Evolutionary conservation across 2,113 vertebrate genomes (phyloP).

Genomic region (Ctenomys sociabilis): DNA sequence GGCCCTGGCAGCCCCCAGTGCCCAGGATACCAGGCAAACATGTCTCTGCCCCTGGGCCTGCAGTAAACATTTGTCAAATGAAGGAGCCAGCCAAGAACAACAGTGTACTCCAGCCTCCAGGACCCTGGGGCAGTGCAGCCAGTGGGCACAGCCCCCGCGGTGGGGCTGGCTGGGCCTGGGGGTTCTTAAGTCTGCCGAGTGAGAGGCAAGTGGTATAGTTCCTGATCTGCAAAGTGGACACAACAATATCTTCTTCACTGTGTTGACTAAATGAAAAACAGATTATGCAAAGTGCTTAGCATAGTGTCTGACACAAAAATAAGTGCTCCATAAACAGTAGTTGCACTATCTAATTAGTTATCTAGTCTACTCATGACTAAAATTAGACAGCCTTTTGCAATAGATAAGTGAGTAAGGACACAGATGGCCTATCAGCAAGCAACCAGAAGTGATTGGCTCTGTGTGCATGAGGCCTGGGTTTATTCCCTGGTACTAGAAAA

Average conservation of each 20-base stretch:
- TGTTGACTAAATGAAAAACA: neutral
- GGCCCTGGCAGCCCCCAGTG: neutral
- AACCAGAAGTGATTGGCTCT: neutral
- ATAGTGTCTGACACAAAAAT: neutral
- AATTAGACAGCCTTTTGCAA: slow-evolving; percentile 33
- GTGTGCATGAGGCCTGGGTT: neutral
- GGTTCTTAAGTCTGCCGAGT: neutral
- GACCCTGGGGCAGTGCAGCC: neutral
- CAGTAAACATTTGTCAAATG: neutral
- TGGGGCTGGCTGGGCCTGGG: neutral
- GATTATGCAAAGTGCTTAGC: neutral
- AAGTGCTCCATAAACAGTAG: neutral
- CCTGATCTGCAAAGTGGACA: neutral
- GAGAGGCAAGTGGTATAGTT: neutral
- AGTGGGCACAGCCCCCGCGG: neutral
- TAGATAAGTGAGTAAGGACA: neutral
- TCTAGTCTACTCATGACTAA: neutral
- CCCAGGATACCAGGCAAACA: neutral
- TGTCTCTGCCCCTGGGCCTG: neutral
- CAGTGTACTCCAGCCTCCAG: neutral
- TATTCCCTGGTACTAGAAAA: neutral
- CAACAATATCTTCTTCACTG: neutral
- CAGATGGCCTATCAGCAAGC: neutral
- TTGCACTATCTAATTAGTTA: neutral
- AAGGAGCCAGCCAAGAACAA: neutral